Evolutionary conservation across 2,888 invertebrate species (phyloP).

Genomic region (Lepas anatifera): DNA sequence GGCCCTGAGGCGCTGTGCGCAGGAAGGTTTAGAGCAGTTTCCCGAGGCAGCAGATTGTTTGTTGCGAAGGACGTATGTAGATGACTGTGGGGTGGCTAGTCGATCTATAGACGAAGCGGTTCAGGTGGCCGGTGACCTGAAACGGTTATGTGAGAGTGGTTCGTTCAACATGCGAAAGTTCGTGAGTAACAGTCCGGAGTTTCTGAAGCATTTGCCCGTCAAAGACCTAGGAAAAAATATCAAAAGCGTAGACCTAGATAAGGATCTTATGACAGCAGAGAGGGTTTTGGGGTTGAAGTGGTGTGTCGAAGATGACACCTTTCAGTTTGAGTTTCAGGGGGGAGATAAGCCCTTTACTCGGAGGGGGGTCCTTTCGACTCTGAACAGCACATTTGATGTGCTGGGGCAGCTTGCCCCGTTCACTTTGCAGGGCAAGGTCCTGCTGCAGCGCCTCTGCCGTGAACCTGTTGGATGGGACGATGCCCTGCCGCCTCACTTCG

Average conservation of each 20-base stretch:
- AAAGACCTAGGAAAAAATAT: not conserved
- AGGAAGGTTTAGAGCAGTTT: not conserved
- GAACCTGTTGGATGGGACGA: not conserved
- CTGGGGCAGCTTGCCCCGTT: not conserved
- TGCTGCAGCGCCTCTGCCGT: not conserved
- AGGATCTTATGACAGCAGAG: not conserved
- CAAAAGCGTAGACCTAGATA: not conserved
- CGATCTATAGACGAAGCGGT: not conserved
- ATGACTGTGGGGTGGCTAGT: not conserved
- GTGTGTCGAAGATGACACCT: not conserved
- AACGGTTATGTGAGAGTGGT: not conserved
- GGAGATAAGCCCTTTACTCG: not conserved
- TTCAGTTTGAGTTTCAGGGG: not conserved
- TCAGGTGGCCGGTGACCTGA: not conserved
- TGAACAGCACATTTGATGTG: not conserved
- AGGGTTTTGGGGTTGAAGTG: not conserved
- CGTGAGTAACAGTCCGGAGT: not conserved
- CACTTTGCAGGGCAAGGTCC: not conserved
- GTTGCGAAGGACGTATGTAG: not conserved
- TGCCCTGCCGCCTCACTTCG: not conserved
- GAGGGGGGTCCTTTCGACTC: not conserved
- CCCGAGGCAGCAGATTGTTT: not conserved
- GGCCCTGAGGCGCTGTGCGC: not conserved
- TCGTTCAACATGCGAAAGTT: not conserved
- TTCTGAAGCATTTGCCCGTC: not conserved